Percentiles rank a stretch among this genome's conserved stretches.
phyloP scores from a whole-genome alignment of 2,888 invertebrate species.

The Platycnemis pennipes region DNA sequence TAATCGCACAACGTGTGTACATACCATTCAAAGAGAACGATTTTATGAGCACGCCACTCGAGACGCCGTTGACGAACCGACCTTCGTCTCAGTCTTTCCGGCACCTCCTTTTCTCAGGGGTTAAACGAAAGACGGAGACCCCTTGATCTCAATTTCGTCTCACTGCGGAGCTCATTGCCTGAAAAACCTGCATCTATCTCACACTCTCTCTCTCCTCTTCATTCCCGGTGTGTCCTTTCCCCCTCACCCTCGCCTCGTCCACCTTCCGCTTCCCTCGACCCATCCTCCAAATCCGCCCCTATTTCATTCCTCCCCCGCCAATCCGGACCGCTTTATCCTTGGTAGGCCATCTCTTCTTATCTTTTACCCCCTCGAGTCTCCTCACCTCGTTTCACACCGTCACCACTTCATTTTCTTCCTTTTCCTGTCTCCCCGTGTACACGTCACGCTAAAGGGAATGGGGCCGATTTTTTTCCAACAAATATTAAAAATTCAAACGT shows the following conservation, averaged over 20 bases:
- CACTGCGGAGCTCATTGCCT: neutral
- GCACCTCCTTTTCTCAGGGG: neutral
- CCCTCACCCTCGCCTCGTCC: neutral
- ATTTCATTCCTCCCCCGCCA: neutral
- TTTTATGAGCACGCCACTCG: neutral
- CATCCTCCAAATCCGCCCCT: neutral
- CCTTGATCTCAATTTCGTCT: constrained; percentile 9
- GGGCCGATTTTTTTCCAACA: no score
- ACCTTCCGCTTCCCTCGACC: neutral
- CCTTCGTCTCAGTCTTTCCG: neutral
- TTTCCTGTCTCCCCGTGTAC: no score
- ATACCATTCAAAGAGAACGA: neutral
- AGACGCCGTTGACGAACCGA: neutral
- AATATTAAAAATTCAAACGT: no score
- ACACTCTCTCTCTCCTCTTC: neutral
- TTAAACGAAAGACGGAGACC: constrained; percentile 21
- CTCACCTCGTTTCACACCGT: neutral
- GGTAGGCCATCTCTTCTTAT: neutral
- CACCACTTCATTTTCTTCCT: neutral
- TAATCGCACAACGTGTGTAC: neutral
- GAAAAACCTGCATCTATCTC: neutral
- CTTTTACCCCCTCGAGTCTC: neutral
- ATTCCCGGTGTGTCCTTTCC: no score
- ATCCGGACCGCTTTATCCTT: no score
- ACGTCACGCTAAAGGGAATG: no score